A percentile compares a stretch with the other conserved stretches of the same genome.
Conservation (phyloP, 2,888 invertebrate species). For the Sylvicola cinctus region DNA sequence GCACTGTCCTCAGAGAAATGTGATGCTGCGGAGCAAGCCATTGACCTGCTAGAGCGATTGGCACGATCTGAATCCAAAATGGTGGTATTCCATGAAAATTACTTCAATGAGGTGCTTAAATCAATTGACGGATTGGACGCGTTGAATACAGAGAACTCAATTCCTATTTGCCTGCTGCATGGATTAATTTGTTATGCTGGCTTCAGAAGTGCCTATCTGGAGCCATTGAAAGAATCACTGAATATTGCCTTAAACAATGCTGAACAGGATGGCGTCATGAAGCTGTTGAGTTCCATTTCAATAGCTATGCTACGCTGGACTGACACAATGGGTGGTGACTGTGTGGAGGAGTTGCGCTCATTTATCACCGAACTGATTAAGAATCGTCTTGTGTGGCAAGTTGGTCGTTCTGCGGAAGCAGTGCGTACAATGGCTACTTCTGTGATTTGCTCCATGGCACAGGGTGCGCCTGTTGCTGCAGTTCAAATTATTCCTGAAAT, state of each 20-base stretch:
- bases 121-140: constrained; percentile 19
- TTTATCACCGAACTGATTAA: constrained; percentile 13
- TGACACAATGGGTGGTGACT: constrained; percentile 16
- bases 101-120: constrained; percentile 13
- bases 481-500: constrained; percentile 13
- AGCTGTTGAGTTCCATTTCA: constrained; percentile 19
- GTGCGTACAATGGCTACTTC: constrained; percentile 23
- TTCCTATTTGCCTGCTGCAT: constrained; percentile 18
- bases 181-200: constrained; percentile 17
- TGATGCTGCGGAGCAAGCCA: not conserved
- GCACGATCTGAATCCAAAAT: not conserved
- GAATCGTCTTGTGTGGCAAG: constrained; percentile 19
- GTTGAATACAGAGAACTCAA: constrained; percentile 16
- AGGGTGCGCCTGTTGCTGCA: constrained; percentile 16
- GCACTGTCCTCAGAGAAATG: constrained; percentile 14
- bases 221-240: constrained; percentile 14
- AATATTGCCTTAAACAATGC: constrained; percentile 16
- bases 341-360: constrained; percentile 16
- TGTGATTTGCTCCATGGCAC: constrained; percentile 18
- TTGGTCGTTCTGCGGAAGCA: constrained; percentile 19
- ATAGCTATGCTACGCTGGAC: constrained; percentile 11
- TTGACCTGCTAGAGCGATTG: constrained; percentile 1
- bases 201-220: constrained; percentile 15
- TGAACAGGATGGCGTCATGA: constrained; percentile 18
- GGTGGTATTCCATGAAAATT: constrained; percentile 14